phyloP scores from a whole-genome alignment of 2,888 invertebrate species.

The Nomada fucata region DNA sequence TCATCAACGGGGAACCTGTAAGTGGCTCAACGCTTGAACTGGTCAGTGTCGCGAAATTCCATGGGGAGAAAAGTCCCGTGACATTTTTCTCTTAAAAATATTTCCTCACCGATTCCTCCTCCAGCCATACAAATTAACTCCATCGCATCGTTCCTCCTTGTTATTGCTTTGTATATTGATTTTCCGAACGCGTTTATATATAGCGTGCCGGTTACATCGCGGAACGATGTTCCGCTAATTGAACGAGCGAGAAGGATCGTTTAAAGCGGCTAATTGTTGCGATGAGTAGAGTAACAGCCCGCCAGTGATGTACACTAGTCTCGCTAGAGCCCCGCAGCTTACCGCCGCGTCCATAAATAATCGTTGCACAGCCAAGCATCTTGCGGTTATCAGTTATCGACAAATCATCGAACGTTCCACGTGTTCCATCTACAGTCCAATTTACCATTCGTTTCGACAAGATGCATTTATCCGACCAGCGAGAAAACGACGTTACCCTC shows the following conservation, averaged over 20 bases:
- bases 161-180: slow-evolving; percentile 4
- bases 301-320: neutral
- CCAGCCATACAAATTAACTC: neutral
- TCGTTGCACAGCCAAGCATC: no score
- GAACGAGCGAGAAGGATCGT: neutral
- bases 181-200: neutral
- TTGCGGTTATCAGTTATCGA: neutral
- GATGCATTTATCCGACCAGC: no score
- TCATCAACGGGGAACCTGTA: slow-evolving; percentile 92
- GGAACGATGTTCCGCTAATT: slow-evolving; percentile 22
- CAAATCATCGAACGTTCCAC: neutral
- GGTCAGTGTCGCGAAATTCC: slow-evolving; percentile 17
- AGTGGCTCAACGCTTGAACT: slow-evolving; percentile 58
- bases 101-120: neutral
- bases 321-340: neutral
- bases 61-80: slow-evolving; percentile 9
- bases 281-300: neutral
- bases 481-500: neutral
- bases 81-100: neutral
- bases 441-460: neutral
- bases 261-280: slow-evolving; percentile 8
- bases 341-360: no score
- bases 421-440: neutral
- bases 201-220: neutral
- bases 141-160: neutral